A percentile compares a stretch with the other conserved stretches of the same genome.
phyloP scores from a whole-genome alignment of 2,888 invertebrate genomes.

The Sympetrum striolatum region DNA sequence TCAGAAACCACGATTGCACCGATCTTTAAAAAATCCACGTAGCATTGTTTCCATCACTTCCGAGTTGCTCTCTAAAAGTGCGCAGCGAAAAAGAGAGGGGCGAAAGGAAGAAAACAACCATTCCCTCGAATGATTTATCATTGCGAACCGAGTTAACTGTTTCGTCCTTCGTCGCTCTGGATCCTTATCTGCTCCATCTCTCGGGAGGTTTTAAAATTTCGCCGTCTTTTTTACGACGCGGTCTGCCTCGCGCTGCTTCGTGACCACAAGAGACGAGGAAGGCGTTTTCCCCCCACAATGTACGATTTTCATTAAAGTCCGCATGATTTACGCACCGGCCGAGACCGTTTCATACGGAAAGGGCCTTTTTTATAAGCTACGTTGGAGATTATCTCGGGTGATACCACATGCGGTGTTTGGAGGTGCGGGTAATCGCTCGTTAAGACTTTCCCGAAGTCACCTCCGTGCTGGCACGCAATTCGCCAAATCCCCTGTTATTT shows the following conservation, averaged over 20 bases:
- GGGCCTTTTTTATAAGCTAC: neutral
- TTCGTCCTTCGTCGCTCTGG: neutral
- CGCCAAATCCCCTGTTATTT: neutral
- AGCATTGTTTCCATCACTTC: neutral
- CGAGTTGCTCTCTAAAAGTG: neutral
- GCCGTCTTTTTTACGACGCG: neutral
- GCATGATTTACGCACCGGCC: neutral
- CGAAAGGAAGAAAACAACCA: neutral
- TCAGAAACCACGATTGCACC: neutral
- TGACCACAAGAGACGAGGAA: neutral
- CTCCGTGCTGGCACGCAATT: neutral
- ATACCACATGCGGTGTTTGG: neutral
- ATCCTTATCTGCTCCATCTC: neutral
- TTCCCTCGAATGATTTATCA: neutral
- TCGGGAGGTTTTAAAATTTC: neutral
- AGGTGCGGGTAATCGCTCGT: too few relatives aligned
- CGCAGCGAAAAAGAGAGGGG: neutral
- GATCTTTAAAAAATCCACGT: neutral
- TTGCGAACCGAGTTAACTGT: neutral
- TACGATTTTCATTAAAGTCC: neutral
- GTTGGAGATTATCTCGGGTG: neutral
- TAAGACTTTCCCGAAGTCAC: too few relatives aligned
- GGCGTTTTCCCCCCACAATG: neutral
- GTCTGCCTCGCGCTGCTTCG: neutral
- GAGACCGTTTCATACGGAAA: neutral